Evolutionary conservation across 2,888 invertebrate genomes (phyloP).

Genomic region (Fabriciana adippe): DNA sequence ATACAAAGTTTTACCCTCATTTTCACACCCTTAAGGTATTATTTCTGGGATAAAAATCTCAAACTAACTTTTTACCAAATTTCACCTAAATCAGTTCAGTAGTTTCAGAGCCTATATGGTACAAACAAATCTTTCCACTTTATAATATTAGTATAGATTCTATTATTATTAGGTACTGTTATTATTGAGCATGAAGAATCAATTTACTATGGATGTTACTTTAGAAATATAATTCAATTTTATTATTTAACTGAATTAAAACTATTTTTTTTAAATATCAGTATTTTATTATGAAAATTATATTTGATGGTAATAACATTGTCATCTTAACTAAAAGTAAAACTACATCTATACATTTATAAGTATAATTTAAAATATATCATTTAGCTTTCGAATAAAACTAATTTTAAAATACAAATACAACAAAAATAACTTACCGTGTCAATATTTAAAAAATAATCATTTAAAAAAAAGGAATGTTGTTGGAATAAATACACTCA

Average conservation of each 20-base stretch:
- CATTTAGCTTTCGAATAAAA: conserved; percentile 13
- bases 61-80: no score
- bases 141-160: no score
- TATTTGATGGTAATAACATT: conserved; percentile 50
- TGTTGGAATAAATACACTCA: conserved; percentile 37
- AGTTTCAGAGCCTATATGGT: no score
- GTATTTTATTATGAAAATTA: conserved; percentile 45
- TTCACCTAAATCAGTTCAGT: no score
- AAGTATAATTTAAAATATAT: conserved; percentile 34
- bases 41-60: no score
- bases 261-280: conserved; percentile 21
- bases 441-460: conserved; percentile 9
- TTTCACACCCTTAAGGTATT: no score
- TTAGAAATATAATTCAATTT: no score
- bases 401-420: conserved; percentile 2
- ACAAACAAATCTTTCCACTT: no score
- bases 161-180: no score
- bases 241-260: conserved; percentile 22
- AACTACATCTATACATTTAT: conserved; percentile 27
- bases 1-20: no score
- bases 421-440: conserved; percentile 16
- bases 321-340: conserved; percentile 28
- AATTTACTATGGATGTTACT: no score
- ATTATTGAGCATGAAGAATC: no score
- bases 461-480: conserved; percentile 41